Evolutionary conservation across 2,797 vertebrate species (phyloP), one percentile per base, ranked within the genome.

Genomic region (Eulemur albifrons): DNA sequence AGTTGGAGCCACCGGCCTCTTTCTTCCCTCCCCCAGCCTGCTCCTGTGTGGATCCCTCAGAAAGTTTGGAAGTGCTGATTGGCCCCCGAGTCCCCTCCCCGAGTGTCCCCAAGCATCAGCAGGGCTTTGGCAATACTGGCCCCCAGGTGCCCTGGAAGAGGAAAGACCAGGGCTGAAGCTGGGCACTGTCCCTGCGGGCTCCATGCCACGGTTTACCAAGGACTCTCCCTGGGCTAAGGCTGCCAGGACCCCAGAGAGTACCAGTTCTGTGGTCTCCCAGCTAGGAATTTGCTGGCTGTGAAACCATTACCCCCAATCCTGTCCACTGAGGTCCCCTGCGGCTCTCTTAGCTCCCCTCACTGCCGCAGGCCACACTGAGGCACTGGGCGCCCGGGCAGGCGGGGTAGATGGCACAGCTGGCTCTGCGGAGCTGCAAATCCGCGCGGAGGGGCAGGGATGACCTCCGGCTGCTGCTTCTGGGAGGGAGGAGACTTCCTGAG

Each of bases 291-390:
- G 40, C 63, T 81, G 59, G 35, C 32, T 11, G 18, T 43, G 17
- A 81, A 88, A 81, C 20, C 7, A 40, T 38, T 32, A 23, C 30
- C 15, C 35, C 25, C 48, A 70, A 15, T 4, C 32, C 30, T 59
- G 76, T 77, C 48, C 61, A 48, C 40, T 25, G 52, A 91, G 50
- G 25, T 13, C 8, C 12, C 40, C 35, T 13, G 9, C 7, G 5
- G 40, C 5, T 59, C 12, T 63, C 52, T 30, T 4, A 17, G 38
- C 43, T 17, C 43, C 12, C 61, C 27, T 81, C 23, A 1, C 5
- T 13, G 50, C 0, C 1, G 2, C 14, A 79, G 35, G n/a, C 27
- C 4, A 1, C 10, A 32, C n/a, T 2, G 1, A 63, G 20, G 17
- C 43, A 5, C 35, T 0, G 1, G 25, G 5, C 1, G 7, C 48